Evolutionary conservation across 53 echinoderm and acorn worm genomes (phyloP).

Genomic region (Echinometra lucunter): DNA sequence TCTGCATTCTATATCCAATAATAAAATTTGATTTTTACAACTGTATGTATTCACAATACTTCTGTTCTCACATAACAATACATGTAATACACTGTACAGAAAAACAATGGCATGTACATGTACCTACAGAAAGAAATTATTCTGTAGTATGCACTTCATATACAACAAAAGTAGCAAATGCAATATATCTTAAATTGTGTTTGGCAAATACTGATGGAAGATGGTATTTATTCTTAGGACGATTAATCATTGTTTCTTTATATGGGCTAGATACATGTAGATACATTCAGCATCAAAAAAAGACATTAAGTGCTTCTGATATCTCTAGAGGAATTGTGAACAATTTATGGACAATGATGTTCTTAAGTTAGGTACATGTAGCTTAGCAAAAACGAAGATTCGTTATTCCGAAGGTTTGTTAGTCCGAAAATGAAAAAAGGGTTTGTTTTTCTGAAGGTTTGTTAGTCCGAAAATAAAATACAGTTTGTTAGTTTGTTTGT

Average conservation of each 20-base stretch:
- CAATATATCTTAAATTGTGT: neutral
- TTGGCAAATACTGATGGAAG: constrained; percentile 19
- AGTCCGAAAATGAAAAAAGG: no score
- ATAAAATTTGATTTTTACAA: neutral
- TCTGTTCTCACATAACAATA: no score
- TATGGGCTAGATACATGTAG: neutral
- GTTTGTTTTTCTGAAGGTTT: no score
- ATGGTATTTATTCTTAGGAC: neutral
- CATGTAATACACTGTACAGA: neutral
- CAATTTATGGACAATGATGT: no score
- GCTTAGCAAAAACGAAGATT: no score
- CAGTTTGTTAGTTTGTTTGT: no score
- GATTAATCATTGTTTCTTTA: neutral
- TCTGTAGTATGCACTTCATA: neutral
- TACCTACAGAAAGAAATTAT: neutral
- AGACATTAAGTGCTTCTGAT: no score
- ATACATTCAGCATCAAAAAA: neutral
- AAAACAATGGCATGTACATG: no score
- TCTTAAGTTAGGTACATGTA: no score
- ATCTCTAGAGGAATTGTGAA: no score
- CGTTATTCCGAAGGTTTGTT: no score
- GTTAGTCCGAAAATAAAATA: no score
- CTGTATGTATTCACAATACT: neutral
- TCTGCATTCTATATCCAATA: neutral
- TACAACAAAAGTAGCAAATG: neutral